A percentile compares a stretch with the other conserved stretches of the same genome.
Evolutionary conservation across 1,140 invertebrate species (phyloP).

Genomic region (Saccostrea echinata): DNA sequence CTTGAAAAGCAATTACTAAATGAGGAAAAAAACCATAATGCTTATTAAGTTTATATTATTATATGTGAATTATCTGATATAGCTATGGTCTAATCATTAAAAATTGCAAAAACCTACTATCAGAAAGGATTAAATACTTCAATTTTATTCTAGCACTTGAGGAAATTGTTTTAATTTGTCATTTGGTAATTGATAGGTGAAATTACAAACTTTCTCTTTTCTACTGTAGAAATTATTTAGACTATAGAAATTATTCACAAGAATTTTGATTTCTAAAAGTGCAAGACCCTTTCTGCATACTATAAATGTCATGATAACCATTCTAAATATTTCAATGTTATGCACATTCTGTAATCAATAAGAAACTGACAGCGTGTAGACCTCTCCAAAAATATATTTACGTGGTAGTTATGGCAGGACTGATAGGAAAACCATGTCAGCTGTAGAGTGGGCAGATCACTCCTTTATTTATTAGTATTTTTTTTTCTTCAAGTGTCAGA

Average conservation of each 20-base stretch:
- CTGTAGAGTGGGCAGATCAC: not conserved
- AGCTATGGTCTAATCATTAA: not conserved
- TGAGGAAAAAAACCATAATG: not conserved
- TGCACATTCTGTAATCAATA: constrained; percentile 11
- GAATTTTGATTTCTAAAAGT: not conserved
- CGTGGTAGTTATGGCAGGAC: not conserved
- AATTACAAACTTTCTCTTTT: not conserved
- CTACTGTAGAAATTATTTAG: too few relatives aligned
- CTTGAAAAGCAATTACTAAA: not conserved
- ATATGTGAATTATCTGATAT: too few relatives aligned
- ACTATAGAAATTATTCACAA: not conserved
- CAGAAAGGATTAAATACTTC: too few relatives aligned
- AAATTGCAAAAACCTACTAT: not conserved
- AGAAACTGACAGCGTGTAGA: not conserved
- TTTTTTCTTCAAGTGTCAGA: constrained; percentile 3
- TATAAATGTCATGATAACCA: not conserved
- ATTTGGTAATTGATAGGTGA: not conserved
- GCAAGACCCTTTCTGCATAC: not conserved
- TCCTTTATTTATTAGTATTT: not conserved
- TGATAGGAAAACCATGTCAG: not conserved
- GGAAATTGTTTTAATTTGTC: not conserved
- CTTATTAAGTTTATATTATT: not conserved
- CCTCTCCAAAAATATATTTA: not conserved
- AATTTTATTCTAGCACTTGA: too few relatives aligned
- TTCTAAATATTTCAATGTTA: not conserved